Conservation (phyloP, 2,888 invertebrate genomes). For the Apamea monoglypha region DNA sequence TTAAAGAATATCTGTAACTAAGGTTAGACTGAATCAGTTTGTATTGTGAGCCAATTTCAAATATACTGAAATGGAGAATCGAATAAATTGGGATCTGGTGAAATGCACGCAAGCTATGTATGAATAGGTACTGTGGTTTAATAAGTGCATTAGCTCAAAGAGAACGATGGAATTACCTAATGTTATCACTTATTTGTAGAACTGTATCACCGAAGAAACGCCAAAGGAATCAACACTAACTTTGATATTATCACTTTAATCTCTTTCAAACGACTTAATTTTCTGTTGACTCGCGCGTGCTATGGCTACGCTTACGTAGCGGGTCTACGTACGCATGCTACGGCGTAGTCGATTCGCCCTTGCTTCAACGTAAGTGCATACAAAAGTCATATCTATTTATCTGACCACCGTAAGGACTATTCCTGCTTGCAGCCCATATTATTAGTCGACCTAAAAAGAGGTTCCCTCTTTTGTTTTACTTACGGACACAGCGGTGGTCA, state of each 20-base stretch:
- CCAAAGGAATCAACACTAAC: background rate
- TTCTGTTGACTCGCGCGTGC: background rate
- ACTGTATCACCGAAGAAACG: background rate
- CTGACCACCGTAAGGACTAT: no score
- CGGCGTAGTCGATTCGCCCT: slow-evolving; percentile 17
- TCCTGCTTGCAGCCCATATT: no score
- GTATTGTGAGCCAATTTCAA: background rate
- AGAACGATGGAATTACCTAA: background rate
- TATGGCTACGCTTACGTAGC: slow-evolving; percentile 18
- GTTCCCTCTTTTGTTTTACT: no score
- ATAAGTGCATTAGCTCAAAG: background rate
- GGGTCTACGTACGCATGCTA: slow-evolving; percentile 7
- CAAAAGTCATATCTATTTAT: background rate
- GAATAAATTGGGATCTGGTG: background rate
- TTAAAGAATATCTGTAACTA: background rate
- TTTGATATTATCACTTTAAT: background rate
- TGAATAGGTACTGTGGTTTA: background rate
- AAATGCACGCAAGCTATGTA: background rate
- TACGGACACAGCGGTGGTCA: no score
- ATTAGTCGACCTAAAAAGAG: no score
- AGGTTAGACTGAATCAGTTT: no score
- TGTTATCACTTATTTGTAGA: background rate
- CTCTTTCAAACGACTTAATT: background rate
- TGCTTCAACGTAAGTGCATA: background rate
- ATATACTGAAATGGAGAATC: background rate